Conservation (phyloP, 2,888 invertebrate species). For the Pandemis cinnamomeana region DNA sequence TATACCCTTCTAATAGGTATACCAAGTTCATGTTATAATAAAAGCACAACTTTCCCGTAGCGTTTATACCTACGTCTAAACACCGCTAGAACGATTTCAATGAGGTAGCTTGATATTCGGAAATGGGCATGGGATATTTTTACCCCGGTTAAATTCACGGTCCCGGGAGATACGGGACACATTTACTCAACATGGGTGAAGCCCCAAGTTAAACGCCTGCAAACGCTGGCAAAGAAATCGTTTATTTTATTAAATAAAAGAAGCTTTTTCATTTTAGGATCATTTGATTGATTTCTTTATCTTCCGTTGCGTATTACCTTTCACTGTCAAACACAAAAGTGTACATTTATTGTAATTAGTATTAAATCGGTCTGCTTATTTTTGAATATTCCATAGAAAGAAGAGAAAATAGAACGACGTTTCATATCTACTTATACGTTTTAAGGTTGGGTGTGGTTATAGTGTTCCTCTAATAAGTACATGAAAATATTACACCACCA, state of each 20-base stretch:
- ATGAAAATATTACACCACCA: too few relatives aligned
- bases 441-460: too few relatives aligned
- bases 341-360: too few relatives aligned
- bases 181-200: not conserved
- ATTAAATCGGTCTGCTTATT: too few relatives aligned
- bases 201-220: not conserved
- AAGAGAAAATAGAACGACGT: too few relatives aligned
- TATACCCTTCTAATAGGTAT: too few relatives aligned
- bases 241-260: not conserved
- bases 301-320: too few relatives aligned
- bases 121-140: not conserved
- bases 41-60: not conserved
- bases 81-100: not conserved
- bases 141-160: not conserved
- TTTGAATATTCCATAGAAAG: too few relatives aligned
- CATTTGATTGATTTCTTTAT: not conserved
- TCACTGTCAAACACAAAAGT: too few relatives aligned
- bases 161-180: not conserved
- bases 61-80: not conserved
- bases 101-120: not conserved
- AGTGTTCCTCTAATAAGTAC: too few relatives aligned
- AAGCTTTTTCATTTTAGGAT: not conserved
- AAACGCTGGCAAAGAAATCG: not conserved
- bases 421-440: too few relatives aligned
- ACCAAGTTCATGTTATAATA: too few relatives aligned